Conservation (phyloP, 1,140 invertebrate genomes). For the Helicoverpa armigera region DNA sequence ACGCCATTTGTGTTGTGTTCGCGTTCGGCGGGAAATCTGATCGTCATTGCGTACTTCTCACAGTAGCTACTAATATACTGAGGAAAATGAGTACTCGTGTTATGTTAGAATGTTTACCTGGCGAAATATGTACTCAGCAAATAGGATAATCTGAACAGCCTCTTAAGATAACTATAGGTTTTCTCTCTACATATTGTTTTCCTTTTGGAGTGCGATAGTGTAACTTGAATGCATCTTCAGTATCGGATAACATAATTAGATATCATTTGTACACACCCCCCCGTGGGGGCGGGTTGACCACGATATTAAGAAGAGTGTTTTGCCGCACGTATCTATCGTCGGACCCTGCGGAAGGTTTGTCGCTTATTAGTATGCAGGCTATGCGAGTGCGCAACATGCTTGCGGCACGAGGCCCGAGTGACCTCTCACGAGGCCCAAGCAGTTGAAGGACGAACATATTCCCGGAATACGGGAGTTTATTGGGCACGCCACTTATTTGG, state of each 20-base stretch:
- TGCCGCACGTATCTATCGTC: neutral
- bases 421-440: neutral
- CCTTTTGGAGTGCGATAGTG: no score
- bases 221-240: no score
- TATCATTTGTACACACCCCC: no score
- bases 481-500: neutral
- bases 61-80: no score
- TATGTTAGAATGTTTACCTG: no score
- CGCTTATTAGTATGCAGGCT: neutral
- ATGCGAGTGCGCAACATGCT: neutral
- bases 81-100: no score
- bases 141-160: no score
- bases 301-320: neutral
- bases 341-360: neutral
- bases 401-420: neutral
- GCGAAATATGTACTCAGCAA: no score
- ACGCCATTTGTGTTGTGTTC: slow-evolving; percentile 15
- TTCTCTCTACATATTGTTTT: no score
- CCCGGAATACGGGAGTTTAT: neutral
- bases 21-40: neutral
- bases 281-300: neutral
- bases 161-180: no score
- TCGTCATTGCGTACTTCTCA: neutral
- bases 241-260: no score
- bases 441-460: neutral